Conservation (phyloP, 2,113 vertebrate species). For the Chaenocephalus aceratus region DNA sequence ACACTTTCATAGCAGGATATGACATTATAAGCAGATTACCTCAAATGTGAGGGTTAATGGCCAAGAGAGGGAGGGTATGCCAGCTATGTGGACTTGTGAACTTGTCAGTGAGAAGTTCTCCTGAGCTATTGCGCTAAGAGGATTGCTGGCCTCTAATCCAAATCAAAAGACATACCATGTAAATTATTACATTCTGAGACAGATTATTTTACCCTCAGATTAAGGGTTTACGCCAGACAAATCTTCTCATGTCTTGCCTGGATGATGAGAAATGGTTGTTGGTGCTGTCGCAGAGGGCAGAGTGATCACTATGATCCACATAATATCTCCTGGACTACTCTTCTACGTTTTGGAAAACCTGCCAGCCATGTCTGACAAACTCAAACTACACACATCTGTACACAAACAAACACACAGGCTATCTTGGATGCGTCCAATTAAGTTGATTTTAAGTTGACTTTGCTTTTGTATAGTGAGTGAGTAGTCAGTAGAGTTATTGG, state of each 20-base stretch:
- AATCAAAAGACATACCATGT: constrained; percentile 89
- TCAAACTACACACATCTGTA: too few relatives aligned
- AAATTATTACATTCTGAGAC: constrained; percentile 90
- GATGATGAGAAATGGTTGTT: constrained; percentile 51
- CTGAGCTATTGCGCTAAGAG: constrained; percentile 83
- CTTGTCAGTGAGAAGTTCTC: constrained; percentile 83
- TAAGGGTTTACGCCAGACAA: constrained; percentile 70
- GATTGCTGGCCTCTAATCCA: constrained; percentile 86
- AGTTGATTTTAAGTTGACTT: too few relatives aligned
- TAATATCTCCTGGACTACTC: constrained; percentile 6
- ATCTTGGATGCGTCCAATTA: too few relatives aligned
- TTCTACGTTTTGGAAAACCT: not conserved
- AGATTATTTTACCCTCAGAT: constrained; percentile 85
- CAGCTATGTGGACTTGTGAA: constrained; percentile 74
- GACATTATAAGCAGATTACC: constrained; percentile 64
- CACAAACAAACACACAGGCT: too few relatives aligned
- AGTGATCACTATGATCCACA: constrained; percentile 29
- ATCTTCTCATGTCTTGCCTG: constrained; percentile 73
- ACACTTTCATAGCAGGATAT: constrained; percentile 66
- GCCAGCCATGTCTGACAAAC: too few relatives aligned
- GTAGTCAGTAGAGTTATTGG: too few relatives aligned
- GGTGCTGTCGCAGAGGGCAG: constrained; percentile 20
- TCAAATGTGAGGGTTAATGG: constrained; percentile 69
- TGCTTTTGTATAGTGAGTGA: too few relatives aligned
- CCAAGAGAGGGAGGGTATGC: constrained; percentile 53